A percentile compares a stretch with the other conserved stretches of the same genome.
Conservation (phyloP, 1,140 invertebrate species). For the Camponotus pennsylvanicus region DNA sequence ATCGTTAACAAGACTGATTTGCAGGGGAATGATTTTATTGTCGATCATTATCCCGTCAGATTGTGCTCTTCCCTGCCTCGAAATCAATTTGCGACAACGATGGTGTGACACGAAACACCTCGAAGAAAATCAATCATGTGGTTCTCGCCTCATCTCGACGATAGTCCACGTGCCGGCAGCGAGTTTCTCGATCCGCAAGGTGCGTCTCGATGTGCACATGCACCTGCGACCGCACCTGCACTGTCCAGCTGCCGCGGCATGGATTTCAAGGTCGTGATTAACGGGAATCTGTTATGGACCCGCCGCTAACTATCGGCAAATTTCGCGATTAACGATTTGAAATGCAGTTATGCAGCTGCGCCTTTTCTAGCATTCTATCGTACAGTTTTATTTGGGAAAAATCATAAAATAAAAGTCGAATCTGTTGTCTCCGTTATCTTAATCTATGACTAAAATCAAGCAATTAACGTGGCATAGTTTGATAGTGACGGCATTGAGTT, state of each 20-base stretch:
- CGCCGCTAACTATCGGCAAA: slow-evolving; percentile 30
- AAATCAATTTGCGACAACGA: slow-evolving; percentile 23
- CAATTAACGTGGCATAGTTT: slow-evolving; percentile 13
- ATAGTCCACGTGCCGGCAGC: slow-evolving; percentile 17
- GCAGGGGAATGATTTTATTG: not conserved
- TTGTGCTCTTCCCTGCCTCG: not conserved
- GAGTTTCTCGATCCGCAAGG: slow-evolving; percentile 67
- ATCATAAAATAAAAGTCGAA: not conserved
- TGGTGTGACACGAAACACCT: not conserved
- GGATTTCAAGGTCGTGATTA: slow-evolving; percentile 67
- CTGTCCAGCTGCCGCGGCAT: slow-evolving; percentile 70
- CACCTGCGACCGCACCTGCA: slow-evolving; percentile 75
- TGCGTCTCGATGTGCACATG: slow-evolving; percentile 59
- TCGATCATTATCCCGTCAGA: slow-evolving; percentile 5
- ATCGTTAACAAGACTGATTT: not conserved
- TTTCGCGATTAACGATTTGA: slow-evolving; percentile 22
- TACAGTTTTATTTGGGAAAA: not conserved
- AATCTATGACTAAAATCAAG: not conserved
- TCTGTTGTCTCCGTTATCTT: not conserved
- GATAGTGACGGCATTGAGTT: not conserved
- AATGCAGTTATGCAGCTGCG: not conserved
- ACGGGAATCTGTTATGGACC: slow-evolving; percentile 63
- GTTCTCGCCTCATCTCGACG: not conserved
- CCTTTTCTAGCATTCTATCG: not conserved
- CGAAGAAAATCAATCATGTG: slow-evolving; percentile 18